Evolutionary conservation across 2,888 invertebrate genomes (phyloP).

Genomic region (Augochlorella aurata): DNA sequence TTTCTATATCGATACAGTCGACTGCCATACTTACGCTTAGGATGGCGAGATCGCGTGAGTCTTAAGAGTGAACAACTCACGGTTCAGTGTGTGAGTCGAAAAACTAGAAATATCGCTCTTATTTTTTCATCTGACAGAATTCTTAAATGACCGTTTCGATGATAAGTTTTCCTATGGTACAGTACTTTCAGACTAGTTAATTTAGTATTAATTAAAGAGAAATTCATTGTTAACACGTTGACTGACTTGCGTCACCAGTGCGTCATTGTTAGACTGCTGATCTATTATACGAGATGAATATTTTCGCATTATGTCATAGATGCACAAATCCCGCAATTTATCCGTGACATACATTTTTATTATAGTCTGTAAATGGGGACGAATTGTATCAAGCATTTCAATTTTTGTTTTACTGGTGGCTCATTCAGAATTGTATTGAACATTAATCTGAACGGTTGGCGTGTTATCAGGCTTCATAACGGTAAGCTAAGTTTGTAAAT

Average conservation of each 20-base stretch:
- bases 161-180: conserved; percentile 36
- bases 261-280: background rate
- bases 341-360: too few relatives aligned
- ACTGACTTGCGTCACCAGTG: background rate
- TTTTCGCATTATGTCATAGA: too few relatives aligned
- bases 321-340: too few relatives aligned
- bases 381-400: background rate
- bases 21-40: conserved; percentile 68
- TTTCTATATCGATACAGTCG: conserved; percentile 50
- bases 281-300: too few relatives aligned
- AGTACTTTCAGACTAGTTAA: conserved; percentile 52
- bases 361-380: background rate
- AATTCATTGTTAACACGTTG: conserved; percentile 7
- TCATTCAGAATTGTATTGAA: background rate
- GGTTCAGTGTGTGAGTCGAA: conserved; percentile 34
- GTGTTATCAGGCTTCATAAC: background rate
- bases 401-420: background rate
- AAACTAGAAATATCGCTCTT: conserved; percentile 49
- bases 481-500: conserved; percentile 8
- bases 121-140: conserved; percentile 57
- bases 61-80: conserved; percentile 46
- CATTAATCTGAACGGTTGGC: background rate
- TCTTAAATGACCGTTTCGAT: conserved; percentile 25
- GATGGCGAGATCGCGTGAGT: conserved; percentile 50
- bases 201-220: conserved; percentile 44